These are phyloP conservation scores for Nothura maculosa DNA, from an alignment of 2,797 vertebrate genomes.

Conservation along the genomic window DNA sequence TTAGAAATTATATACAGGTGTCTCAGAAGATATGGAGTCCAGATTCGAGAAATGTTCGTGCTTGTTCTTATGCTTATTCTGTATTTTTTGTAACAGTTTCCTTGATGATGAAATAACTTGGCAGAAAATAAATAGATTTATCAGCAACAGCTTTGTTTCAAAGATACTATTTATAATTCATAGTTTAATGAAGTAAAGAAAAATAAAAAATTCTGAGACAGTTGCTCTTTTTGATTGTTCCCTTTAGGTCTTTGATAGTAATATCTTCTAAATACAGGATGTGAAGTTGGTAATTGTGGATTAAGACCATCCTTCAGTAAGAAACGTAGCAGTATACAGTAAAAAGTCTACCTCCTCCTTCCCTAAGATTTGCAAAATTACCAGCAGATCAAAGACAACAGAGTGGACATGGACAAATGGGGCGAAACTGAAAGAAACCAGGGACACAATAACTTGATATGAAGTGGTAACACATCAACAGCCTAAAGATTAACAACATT, in stretches of 20 bases:
- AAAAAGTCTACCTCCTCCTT: background rate
- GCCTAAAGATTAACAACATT: background rate
- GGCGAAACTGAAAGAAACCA: background rate
- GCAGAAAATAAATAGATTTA: background rate
- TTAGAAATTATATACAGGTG: background rate
- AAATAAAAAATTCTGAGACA: background rate
- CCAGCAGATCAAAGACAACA: background rate
- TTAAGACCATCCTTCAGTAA: rapidly evolving
- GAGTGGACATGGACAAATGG: background rate
- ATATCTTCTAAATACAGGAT: background rate
- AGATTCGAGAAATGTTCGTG: background rate
- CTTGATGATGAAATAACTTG: background rate
- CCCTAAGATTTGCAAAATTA: background rate
- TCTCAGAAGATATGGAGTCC: background rate
- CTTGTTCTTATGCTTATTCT: background rate
- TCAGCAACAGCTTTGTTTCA: background rate
- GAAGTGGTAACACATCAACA: background rate
- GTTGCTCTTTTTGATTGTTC: background rate
- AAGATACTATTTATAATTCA: background rate
- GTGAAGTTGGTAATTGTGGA: background rate
- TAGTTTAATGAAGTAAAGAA: background rate
- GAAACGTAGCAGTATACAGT: background rate
- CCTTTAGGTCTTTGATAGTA: background rate
- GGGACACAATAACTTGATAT: background rate
- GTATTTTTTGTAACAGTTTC: background rate